Percentiles rank a stretch among this genome's conserved stretches.
Evolutionary conservation across 1,140 invertebrate genomes (phyloP).

Genomic region (Drosophila neocordata): DNA sequence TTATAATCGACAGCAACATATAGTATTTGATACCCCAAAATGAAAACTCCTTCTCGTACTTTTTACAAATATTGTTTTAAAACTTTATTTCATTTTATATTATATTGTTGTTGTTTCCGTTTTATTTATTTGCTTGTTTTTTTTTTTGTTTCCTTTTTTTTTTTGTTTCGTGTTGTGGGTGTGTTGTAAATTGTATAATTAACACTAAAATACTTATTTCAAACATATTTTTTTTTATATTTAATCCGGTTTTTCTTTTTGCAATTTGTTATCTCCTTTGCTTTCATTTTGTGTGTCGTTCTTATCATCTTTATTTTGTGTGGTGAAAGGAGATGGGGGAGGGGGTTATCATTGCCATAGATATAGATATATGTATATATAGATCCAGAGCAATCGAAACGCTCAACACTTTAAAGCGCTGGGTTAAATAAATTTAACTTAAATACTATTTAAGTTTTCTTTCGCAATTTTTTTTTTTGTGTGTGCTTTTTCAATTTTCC

Average conservation of each 20-base stretch:
- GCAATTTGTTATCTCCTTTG: conserved; percentile 27
- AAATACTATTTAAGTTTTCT: conserved; percentile 71
- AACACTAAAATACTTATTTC: conserved; percentile 83
- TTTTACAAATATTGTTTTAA: conserved; percentile 83
- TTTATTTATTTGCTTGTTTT: conserved; percentile 8
- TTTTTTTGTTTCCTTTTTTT: conserved; percentile 54
- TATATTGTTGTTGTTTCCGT: conserved; percentile 58
- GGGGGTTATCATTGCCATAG: conserved; percentile 5
- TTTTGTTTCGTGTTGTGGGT: conserved; percentile 57
- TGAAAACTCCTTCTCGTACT: conserved; percentile 47
- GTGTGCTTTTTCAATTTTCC: conserved; percentile 49
- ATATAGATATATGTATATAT: conserved; percentile 54
- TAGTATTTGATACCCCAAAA: no score
- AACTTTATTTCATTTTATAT: conserved; percentile 83
- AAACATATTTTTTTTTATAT: conserved; percentile 76
- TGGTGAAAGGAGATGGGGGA: neutral
- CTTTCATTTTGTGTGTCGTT: conserved; percentile 28
- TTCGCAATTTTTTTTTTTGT: conserved; percentile 37
- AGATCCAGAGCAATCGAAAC: conserved; percentile 73
- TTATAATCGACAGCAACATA: neutral
- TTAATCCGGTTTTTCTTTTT: conserved; percentile 61
- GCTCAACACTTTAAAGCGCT: conserved; percentile 66
- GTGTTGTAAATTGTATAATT: conserved; percentile 83
- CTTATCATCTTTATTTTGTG: conserved; percentile 51
- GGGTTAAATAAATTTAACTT: conserved; percentile 73